These are phyloP conservation scores for Bombus sylvicola DNA, from an alignment of 1,140 invertebrate genomes.

Conservation along the genomic window DNA sequence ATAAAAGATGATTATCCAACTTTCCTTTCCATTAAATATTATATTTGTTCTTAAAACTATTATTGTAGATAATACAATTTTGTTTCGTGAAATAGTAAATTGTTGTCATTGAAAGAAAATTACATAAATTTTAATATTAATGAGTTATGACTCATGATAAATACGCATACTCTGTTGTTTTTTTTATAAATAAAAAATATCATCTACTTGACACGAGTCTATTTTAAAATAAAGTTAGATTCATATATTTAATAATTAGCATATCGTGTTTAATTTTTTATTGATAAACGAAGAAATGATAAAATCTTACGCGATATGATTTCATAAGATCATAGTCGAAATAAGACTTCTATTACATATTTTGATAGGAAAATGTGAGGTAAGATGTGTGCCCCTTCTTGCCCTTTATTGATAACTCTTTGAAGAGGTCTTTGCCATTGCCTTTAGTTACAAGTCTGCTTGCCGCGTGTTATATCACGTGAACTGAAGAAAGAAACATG, in stretches of 20 bases:
- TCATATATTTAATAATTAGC: not conserved
- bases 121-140: not conserved
- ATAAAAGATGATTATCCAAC: not conserved
- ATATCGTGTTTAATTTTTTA: not conserved
- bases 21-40: not conserved
- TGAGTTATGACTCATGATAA: not conserved
- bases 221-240: not conserved
- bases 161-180: not conserved
- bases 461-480: conserved; percentile 20
- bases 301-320: not conserved
- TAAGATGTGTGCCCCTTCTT: not conserved
- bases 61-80: not conserved
- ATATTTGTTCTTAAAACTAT: not conserved
- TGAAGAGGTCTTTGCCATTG: conserved; percentile 45
- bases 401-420: conserved; percentile 9
- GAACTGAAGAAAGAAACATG: conserved; percentile 55
- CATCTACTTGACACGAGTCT: not conserved
- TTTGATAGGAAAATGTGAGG: not conserved
- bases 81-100: not conserved
- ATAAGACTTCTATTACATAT: not conserved
- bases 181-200: not conserved
- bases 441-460: conserved; percentile 2
- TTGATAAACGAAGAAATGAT: not conserved
- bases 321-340: not conserved
- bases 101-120: not conserved